Percentiles rank a stretch among this genome's conserved stretches.
These are phyloP conservation scores for Pteropus alecto DNA, from an alignment of 2,113 vertebrate genomes.

Conservation along the genomic window DNA sequence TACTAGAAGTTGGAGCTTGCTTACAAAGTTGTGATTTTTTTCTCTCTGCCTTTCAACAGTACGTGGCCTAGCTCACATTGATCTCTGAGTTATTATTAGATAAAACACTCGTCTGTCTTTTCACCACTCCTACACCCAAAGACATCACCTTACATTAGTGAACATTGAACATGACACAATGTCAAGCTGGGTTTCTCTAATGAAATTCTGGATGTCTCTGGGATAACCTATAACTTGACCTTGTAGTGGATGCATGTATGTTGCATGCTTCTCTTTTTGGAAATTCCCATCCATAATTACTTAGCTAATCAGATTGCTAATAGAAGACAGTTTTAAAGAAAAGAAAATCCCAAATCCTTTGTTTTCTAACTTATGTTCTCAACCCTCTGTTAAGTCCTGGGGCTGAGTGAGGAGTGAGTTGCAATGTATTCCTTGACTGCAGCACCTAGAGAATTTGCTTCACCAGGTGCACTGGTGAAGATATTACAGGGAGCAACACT, in stretches of 20 bases:
- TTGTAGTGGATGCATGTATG: neutral
- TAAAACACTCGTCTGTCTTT: slow-evolving; percentile 74
- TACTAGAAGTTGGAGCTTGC: neutral
- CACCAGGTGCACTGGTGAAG: neutral
- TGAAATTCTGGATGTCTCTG: slow-evolving; percentile 59
- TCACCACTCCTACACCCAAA: slow-evolving; percentile 60
- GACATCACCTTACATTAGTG: slow-evolving; percentile 69
- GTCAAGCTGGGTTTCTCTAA: slow-evolving; percentile 70
- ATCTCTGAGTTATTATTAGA: slow-evolving; percentile 75
- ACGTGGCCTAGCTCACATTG: slow-evolving; percentile 53
- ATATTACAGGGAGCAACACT: neutral
- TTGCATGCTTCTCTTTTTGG: neutral
- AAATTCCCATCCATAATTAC: neutral
- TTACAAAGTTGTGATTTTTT: slow-evolving; percentile 33
- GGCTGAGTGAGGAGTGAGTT: neutral
- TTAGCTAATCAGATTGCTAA: neutral
- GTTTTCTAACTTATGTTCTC: neutral
- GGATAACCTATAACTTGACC: slow-evolving; percentile 48
- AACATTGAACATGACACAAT: slow-evolving; percentile 69
- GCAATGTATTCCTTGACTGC: accelerated
- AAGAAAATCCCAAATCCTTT: neutral
- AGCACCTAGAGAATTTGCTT: neutral
- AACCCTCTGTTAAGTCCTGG: neutral
- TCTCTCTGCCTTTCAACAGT: slow-evolving; percentile 48
- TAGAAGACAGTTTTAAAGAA: neutral